Conservation (phyloP, 2,797 vertebrate genomes). For the Erpetoichthys calabaricus region DNA sequence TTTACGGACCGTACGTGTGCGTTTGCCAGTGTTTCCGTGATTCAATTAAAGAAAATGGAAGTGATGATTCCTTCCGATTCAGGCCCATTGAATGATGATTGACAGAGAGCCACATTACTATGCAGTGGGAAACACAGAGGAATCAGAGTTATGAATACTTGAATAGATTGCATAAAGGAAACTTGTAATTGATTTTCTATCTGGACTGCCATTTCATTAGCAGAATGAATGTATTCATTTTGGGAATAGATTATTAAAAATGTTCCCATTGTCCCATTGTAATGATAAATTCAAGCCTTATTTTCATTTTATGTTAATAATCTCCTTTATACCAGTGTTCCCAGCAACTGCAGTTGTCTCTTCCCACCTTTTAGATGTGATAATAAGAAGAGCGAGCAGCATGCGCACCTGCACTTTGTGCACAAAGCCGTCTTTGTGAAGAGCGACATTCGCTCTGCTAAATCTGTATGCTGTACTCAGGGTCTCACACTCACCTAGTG, state of each 20-base stretch:
- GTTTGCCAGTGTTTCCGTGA: constrained; percentile 41
- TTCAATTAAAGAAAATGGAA: constrained; percentile 38
- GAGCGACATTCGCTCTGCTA: too few species aligned
- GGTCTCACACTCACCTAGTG: too few species aligned
- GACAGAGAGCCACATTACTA: constrained; percentile 57
- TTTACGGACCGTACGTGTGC: too few species aligned
- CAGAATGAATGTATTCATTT: constrained; percentile 43
- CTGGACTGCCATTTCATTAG: constrained; percentile 56
- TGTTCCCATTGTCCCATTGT: constrained; percentile 32
- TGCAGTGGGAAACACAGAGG: constrained; percentile 42
- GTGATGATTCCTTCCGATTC: constrained; percentile 45
- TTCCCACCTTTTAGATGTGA: too few species aligned
- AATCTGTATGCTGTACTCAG: too few species aligned
- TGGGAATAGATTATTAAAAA: constrained; percentile 24
- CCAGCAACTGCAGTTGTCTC: neutral
- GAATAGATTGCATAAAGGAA: constrained; percentile 58
- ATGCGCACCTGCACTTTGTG: too few species aligned
- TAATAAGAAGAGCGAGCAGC: too few species aligned
- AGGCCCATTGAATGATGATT: constrained; percentile 43
- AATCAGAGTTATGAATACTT: constrained; percentile 55
- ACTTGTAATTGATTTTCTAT: constrained; percentile 68
- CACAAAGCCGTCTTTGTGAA: too few species aligned
- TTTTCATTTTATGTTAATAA: neutral
- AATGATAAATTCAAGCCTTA: constrained; percentile 2
- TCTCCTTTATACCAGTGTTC: neutral